These are phyloP conservation scores for Notocelia uddmanniana DNA, from an alignment of 2,888 invertebrate species.

Conservation along the genomic window DNA sequence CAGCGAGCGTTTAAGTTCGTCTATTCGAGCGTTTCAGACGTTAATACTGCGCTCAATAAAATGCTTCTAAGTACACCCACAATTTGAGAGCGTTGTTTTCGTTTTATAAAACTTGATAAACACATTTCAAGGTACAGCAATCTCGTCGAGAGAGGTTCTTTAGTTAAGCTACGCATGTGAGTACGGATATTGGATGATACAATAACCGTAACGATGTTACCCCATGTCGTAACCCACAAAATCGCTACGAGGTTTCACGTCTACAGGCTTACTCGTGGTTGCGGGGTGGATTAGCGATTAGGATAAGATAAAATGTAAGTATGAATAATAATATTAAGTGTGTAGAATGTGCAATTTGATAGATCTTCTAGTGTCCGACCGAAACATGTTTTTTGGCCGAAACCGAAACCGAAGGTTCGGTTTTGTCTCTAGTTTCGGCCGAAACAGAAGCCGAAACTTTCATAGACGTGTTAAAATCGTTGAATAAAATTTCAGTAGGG, in stretches of 20 bases:
- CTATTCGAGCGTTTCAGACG: background rate
- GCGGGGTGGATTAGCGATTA: constrained; percentile 22
- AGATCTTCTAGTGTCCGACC: too few relatives aligned
- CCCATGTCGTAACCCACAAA: constrained; percentile 18
- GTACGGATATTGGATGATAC: constrained; percentile 31
- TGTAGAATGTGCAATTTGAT: constrained; percentile 11
- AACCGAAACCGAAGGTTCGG: too few relatives aligned
- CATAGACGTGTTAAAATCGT: too few relatives aligned
- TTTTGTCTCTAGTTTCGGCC: too few relatives aligned
- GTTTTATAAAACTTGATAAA: constrained; percentile 25
- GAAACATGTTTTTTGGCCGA: too few relatives aligned
- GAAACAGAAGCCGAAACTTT: too few relatives aligned
- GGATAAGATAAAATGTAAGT: constrained; percentile 31
- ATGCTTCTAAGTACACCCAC: background rate
- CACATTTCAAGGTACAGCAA: constrained; percentile 22
- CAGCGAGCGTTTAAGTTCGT: background rate
- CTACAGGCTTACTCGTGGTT: constrained; percentile 33
- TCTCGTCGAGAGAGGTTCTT: constrained; percentile 11
- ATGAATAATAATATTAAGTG: constrained; percentile 3
- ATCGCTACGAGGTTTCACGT: constrained; percentile 31
- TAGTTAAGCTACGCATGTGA: constrained; percentile 29
- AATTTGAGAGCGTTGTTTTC: constrained; percentile 15
- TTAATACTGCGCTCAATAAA: constrained; percentile 1
- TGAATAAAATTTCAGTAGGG: too few relatives aligned
- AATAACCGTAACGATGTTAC: constrained; percentile 30